Percentiles rank a stretch among this genome's conserved stretches.
These are phyloP conservation scores for Amphipoea lucens DNA, from an alignment of 2,888 invertebrate species.

Conservation along the genomic window DNA sequence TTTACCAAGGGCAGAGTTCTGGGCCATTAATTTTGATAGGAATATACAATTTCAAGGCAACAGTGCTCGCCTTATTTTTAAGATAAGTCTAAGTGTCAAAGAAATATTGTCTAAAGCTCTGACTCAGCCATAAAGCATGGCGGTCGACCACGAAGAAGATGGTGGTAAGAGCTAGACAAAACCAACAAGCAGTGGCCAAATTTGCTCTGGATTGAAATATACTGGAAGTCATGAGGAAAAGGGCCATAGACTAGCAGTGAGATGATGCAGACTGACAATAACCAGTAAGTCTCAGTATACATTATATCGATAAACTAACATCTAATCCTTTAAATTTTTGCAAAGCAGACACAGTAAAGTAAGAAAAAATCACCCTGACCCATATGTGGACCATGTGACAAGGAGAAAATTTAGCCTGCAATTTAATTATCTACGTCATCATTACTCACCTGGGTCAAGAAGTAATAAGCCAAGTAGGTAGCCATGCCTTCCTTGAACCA, in stretches of 20 bases:
- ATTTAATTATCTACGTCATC: not conserved
- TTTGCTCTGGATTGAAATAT: not conserved
- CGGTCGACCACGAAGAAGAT: not conserved
- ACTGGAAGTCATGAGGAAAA: not conserved
- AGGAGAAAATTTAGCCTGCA: not conserved
- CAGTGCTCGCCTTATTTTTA: not conserved
- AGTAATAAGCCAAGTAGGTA: slow-evolving; percentile 84
- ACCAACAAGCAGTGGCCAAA: not conserved
- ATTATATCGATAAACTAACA: not conserved
- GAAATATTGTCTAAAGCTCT: not conserved
- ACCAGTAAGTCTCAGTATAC: not conserved
- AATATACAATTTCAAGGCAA: slow-evolving; percentile 20
- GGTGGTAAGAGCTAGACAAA: rapidly evolving
- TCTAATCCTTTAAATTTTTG: not conserved
- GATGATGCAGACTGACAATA: not conserved
- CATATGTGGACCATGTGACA: not conserved
- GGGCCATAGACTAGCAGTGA: not conserved
- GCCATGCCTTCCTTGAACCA: slow-evolving; percentile 88
- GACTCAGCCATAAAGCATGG: not conserved
- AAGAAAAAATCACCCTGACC: not conserved
- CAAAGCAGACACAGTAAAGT: not conserved
- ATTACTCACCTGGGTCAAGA: slow-evolving; percentile 79
- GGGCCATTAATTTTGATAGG: slow-evolving; percentile 10
- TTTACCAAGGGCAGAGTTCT: slow-evolving; percentile 4
- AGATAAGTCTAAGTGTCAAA: not conserved